Conservation (phyloP, 2,113 vertebrate species). For the Proteles cristata region DNA sequence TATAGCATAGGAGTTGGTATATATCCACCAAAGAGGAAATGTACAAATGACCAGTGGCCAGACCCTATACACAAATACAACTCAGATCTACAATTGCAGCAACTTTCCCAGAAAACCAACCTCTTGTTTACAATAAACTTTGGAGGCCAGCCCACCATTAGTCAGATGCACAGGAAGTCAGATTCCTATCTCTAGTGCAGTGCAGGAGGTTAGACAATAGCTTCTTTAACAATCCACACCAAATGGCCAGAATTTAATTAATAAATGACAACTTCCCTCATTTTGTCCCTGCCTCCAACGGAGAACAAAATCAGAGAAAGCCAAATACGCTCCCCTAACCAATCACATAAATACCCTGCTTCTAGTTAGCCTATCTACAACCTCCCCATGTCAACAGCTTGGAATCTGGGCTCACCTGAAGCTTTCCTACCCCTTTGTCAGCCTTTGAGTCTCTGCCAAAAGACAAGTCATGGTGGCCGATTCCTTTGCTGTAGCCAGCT, state of each 20-base stretch:
- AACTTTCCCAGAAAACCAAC: neutral
- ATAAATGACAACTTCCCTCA: neutral
- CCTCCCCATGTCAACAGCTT: neutral
- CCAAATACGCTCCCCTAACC: neutral
- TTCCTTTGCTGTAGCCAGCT: neutral
- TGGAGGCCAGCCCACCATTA: neutral
- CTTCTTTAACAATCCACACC: too few relatives aligned
- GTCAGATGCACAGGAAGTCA: neutral
- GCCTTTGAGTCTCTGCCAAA: neutral
- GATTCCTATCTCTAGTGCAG: neutral
- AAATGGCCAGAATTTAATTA: neutral
- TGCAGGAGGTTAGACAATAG: neutral
- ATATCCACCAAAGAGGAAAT: neutral
- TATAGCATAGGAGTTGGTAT: neutral
- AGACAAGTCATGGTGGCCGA: neutral
- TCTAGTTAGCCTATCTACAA: too few relatives aligned
- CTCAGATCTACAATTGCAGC: too few relatives aligned
- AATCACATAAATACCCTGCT: accelerated
- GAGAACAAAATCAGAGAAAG: neutral
- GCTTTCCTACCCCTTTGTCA: neutral
- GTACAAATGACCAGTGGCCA: neutral
- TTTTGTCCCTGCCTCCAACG: neutral
- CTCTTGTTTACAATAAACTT: neutral
- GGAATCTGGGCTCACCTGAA: neutral
- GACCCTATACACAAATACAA: neutral